Base-by-base conservation (phyloP, 2,113 vertebrate species). In the Brachyistius frenatus region DNA sequence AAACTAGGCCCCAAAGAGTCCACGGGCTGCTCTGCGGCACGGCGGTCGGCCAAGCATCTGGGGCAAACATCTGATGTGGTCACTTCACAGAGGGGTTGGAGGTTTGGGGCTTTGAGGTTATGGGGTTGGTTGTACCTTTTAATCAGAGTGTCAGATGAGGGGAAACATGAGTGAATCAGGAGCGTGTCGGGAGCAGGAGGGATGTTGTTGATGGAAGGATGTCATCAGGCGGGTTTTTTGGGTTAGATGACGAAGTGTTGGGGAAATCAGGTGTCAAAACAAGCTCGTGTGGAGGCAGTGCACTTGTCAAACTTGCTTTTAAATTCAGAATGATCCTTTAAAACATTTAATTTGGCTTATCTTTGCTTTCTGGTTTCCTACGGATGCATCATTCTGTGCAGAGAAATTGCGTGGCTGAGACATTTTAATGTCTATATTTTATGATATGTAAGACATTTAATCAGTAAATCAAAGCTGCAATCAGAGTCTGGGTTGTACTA, bases 11-110 rank as follows among this genome's bases (percentile, higher is more conserved):
- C 84, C 37, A 9, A 77, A 84, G 88, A 80, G 79, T 81, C 66
- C 75, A 50, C 49, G n/a, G 72, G 73, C 78, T 60, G 79, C 78
- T 54, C 67, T 70, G 80, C 81, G 52, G 53, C 73, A 56, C 47
- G 62, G 81, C 76, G 63, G 70, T 83, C 23, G 79, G 86, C 86
- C 77, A 72, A 86, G 84, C 80, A 87, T 89, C 86, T 89, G 83
- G 83, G 81, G 66, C 71, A 71, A 85, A 79, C 91, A 89, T 92
- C 89, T 86, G 86, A 90, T 80, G 84, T 85, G 88, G 85, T 66
- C 85, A 74, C 39, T 64, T 82, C 78, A 70, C 55, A 83, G 76
- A 62, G 77, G 54, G 23, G 68, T 60, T n/a, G 41, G 67, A 13
- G 70, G 61, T 30, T 47, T 56, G 41, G 64, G 61, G 61, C 57